A percentile compares a stretch with the other conserved stretches of the same genome.
Evolutionary conservation across 2,797 vertebrate species (phyloP).

Genomic region (Phyllotis vaccarum): DNA sequence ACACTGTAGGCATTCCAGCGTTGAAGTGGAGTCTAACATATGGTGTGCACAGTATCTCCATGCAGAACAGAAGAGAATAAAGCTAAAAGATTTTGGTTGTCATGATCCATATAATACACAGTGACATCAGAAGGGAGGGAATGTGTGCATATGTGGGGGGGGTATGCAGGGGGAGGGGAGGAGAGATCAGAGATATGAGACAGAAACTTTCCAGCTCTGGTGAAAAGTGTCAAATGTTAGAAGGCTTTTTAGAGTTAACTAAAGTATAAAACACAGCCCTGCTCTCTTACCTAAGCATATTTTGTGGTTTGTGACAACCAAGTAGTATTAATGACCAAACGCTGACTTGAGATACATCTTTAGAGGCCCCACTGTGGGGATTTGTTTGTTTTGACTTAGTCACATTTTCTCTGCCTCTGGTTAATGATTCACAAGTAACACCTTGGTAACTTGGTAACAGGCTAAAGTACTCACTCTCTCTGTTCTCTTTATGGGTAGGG

Average conservation of each 20-base stretch:
- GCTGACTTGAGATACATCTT: not conserved
- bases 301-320: not conserved
- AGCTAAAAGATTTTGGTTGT: not conserved
- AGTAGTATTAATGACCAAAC: conserved; percentile 18
- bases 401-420: conserved; percentile 46
- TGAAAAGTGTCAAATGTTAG: conserved; percentile 25
- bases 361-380: conserved; percentile 24
- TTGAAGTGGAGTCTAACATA: not conserved
- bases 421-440: conserved; percentile 81
- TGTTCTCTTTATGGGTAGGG: conserved; percentile 29
- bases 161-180: not conserved
- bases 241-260: conserved; percentile 15
- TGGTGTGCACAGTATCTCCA: not conserved
- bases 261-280: not conserved
- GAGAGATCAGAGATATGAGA: not conserved
- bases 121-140: not conserved
- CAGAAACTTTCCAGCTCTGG: not conserved
- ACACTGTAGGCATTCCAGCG: not conserved
- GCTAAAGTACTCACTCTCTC: conserved; percentile 65
- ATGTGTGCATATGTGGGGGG: not conserved
- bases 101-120: rapidly evolving
- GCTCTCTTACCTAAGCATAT: not conserved
- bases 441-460: conserved; percentile 66
- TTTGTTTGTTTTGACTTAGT: conserved; percentile 69
- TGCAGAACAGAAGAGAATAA: not conserved